Percentiles rank a stretch among this genome's conserved stretches.
Conservation (phyloP, 2,113 vertebrate species). For the Rattus norvegicus region DNA sequence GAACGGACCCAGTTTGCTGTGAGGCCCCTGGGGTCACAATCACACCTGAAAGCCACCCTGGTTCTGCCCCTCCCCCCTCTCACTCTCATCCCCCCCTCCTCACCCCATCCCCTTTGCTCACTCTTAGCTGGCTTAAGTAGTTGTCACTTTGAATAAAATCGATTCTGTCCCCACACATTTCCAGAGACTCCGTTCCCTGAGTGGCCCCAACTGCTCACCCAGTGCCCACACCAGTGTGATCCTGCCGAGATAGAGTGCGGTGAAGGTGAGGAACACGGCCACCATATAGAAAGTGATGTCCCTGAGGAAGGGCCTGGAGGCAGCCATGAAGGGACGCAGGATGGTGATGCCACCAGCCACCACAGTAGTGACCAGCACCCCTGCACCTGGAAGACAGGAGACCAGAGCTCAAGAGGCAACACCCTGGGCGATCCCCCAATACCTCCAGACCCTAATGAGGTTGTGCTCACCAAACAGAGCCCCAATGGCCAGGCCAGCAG, state of each 20-base stretch:
- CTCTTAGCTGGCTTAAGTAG: neutral
- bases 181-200: neutral
- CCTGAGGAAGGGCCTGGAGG: conserved; percentile 97
- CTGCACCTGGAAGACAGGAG: conserved; percentile 87
- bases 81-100: neutral
- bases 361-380: conserved; percentile 96
- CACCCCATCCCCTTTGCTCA: neutral
- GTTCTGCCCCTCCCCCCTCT: neutral
- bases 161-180: accelerated
- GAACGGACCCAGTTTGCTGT: accelerated
- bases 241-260: conserved; percentile 90
- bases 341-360: conserved; percentile 94
- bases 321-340: conserved; percentile 92
- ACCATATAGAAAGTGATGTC: conserved; percentile 96
- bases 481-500: conserved; percentile 93
- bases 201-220: conserved; percentile 80
- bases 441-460: neutral
- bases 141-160: neutral
- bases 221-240: conserved; percentile 89
- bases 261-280: conserved; percentile 94
- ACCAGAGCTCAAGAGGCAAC: accelerated
- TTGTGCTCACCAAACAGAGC: conserved; percentile 92
- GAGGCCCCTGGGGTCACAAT: neutral
- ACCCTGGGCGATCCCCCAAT: accelerated
- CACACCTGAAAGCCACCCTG: neutral